These are phyloP conservation scores for Ichneumoninae sp. DNA, from an alignment of 2,888 invertebrate species.

Conservation along the genomic window DNA sequence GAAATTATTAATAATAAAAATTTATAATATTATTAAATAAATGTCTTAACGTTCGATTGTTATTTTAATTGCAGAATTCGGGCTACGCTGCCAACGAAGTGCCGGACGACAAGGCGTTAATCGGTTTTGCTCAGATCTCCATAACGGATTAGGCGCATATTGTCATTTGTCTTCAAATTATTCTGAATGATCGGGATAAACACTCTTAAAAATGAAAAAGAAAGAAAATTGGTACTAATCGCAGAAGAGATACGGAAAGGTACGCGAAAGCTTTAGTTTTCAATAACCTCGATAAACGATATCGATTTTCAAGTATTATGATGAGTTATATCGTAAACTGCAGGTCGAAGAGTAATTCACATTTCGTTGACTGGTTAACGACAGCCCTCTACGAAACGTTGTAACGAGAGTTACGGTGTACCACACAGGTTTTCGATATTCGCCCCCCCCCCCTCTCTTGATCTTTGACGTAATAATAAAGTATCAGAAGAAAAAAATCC, in stretches of 20 bases:
- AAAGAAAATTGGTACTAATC: constrained; percentile 60
- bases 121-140: constrained; percentile 99
- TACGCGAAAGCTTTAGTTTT: constrained; percentile 60
- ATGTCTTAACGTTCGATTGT: neutral
- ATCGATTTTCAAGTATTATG: constrained; percentile 67
- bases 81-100: constrained; percentile 91
- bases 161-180: constrained; percentile 54
- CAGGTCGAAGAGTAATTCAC: constrained; percentile 27
- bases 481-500: constrained; percentile 34
- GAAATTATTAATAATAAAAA: neutral
- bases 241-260: constrained; percentile 51
- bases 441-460: constrained; percentile 58
- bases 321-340: constrained; percentile 44
- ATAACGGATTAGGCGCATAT: constrained; percentile 90
- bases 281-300: constrained; percentile 58
- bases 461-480: constrained; percentile 52
- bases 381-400: constrained; percentile 27
- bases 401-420: constrained; percentile 38
- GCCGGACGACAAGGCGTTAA: constrained; percentile 96
- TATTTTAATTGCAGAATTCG: constrained; percentile 86
- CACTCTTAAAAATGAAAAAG: constrained; percentile 63
- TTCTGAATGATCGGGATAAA: constrained; percentile 70
- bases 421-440: constrained; percentile 67
- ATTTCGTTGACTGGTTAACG: constrained; percentile 33
- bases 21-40: too few relatives aligned